Percentiles rank a stretch among this genome's conserved stretches.
Evolutionary conservation across 2,113 vertebrate species (phyloP).

Genomic region (Lontra canadensis): DNA sequence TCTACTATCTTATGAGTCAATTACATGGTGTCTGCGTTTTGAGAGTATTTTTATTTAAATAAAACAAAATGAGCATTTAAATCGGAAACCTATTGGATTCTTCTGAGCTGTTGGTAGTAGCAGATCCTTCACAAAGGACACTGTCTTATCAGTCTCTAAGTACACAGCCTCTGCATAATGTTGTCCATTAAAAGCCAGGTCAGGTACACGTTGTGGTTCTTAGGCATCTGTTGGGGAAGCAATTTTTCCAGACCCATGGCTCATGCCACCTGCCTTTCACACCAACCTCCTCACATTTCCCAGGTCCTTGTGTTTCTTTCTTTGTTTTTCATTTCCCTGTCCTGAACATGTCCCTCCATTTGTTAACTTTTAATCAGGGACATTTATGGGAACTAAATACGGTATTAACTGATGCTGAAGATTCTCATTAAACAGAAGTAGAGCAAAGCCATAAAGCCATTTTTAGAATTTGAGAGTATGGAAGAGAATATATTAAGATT

Average conservation of each 20-base stretch:
- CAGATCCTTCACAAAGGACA: conserved; percentile 12
- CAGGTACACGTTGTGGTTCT: conserved; percentile 76
- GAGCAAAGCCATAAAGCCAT: conserved; percentile 29
- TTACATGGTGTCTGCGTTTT: not conserved
- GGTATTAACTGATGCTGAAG: conserved; percentile 57
- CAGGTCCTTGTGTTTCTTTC: conserved; percentile 52
- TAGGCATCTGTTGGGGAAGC: conserved; percentile 71
- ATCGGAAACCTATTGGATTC: not conserved
- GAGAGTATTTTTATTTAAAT: conserved; percentile 23
- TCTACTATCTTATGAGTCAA: not conserved
- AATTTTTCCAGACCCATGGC: conserved; percentile 64
- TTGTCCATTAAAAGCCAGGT: conserved; percentile 64
- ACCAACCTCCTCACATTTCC: conserved; percentile 65
- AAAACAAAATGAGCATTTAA: conserved; percentile 41
- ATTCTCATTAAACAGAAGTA: conserved; percentile 13
- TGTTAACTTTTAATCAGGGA: conserved; percentile 58
- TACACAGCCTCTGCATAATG: conserved; percentile 30
- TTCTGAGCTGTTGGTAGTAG: not conserved
- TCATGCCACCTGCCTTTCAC: conserved; percentile 63
- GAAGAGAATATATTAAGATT: conserved; percentile 8
- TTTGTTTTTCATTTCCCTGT: conserved; percentile 51
- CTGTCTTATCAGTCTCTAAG: conserved; percentile 29
- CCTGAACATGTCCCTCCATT: conserved; percentile 42
- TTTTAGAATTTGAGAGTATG: conserved; percentile 35
- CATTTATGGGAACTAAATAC: conserved; percentile 49